Conservation (phyloP, 2,113 vertebrate genomes). For the Gobius niger region DNA sequence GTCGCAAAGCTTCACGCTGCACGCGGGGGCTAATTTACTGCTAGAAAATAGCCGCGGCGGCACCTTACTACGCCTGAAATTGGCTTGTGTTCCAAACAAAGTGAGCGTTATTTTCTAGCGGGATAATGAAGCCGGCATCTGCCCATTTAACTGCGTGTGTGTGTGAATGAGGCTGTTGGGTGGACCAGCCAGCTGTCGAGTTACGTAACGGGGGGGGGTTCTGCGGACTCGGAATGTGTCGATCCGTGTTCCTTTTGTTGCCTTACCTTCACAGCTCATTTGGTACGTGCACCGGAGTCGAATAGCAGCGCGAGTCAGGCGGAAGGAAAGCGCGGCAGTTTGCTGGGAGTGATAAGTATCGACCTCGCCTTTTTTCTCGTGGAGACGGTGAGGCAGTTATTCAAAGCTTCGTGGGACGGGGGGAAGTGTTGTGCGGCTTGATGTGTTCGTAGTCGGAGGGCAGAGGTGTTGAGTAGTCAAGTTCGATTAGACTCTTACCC, state of each 20-base stretch:
- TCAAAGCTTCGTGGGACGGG: constrained; percentile 21
- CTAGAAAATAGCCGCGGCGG: constrained; percentile 32
- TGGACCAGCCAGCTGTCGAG: constrained; percentile 39
- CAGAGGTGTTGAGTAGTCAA: background rate
- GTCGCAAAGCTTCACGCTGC: constrained; percentile 15
- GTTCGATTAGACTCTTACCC: too few species aligned
- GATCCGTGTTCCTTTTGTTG: constrained; percentile 42
- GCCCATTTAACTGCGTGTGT: constrained; percentile 27
- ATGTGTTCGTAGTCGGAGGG: constrained; percentile 4
- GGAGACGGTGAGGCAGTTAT: constrained; percentile 38
- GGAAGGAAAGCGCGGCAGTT: constrained; percentile 21
- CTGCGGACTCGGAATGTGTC: constrained; percentile 50
- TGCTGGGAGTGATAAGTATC: constrained; percentile 46
- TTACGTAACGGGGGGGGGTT: constrained; percentile 47
- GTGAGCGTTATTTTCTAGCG: constrained; percentile 34
- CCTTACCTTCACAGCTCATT: constrained; percentile 68
- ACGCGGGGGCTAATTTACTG: constrained; percentile 31
- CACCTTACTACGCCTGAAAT: constrained; percentile 20
- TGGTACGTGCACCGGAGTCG: constrained; percentile 43
- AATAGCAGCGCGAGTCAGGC: constrained; percentile 35
- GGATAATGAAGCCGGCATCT: constrained; percentile 60
- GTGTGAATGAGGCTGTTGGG: constrained; percentile 13
- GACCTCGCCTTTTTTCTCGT: constrained; percentile 34
- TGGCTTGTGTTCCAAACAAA: constrained; percentile 52
- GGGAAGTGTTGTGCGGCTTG: constrained; percentile 6